A percentile compares a stretch with the other conserved stretches of the same genome.
Evolutionary conservation across 2,113 vertebrate genomes (phyloP).

Genomic region (Arizona elegans): DNA sequence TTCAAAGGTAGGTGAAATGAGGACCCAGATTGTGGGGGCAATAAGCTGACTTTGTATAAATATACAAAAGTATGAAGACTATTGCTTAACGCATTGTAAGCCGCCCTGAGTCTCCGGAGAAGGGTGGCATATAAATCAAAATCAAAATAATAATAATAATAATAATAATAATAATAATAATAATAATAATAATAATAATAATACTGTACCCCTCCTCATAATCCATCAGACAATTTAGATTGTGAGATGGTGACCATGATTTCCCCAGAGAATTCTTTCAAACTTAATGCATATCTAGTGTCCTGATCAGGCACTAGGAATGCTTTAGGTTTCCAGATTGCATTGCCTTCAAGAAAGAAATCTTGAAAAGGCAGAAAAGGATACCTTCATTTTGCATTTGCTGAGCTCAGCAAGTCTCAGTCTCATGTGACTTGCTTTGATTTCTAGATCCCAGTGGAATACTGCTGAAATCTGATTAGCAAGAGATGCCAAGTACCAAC

Average conservation of each 20-base stretch:
- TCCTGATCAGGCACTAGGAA: background rate
- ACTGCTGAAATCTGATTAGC: slow-evolving; percentile 31
- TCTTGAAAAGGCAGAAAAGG: background rate
- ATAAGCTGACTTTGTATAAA: too few relatives aligned
- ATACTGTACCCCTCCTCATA: background rate
- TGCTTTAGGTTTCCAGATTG: background rate
- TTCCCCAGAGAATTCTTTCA: background rate
- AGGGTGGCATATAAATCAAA: too few relatives aligned
- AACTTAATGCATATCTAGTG: background rate
- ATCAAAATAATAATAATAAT: too few relatives aligned
- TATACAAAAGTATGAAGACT: too few relatives aligned
- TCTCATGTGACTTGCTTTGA: slow-evolving; percentile 18
- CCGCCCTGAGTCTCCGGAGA: too few relatives aligned
- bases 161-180: too few relatives aligned
- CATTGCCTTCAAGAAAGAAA: slow-evolving; percentile 8
- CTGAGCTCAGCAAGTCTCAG: too few relatives aligned
- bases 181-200: too few relatives aligned
- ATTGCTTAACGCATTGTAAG: too few relatives aligned
- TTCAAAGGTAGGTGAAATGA: too few relatives aligned
- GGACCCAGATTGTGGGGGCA: too few relatives aligned
- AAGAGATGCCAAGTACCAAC: slow-evolving; percentile 41
- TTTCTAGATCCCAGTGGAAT: background rate
- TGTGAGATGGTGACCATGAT: background rate
- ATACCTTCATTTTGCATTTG: slow-evolving; percentile 3
- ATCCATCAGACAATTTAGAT: background rate